phyloP scores from a whole-genome alignment of 2,888 invertebrate species.

The Anthrax anthrax region DNA sequence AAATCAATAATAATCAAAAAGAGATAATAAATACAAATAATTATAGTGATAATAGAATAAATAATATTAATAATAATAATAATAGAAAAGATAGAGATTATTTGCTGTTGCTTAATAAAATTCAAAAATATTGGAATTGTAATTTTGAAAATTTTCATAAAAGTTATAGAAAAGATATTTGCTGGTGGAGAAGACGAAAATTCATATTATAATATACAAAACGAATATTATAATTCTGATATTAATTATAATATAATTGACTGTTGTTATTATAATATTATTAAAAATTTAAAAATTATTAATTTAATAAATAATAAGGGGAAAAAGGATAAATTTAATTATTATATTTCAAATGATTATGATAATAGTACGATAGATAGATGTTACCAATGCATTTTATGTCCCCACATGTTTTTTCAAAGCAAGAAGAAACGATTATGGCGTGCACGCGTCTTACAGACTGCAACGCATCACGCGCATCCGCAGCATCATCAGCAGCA shows the following conservation, averaged over 20 bases:
- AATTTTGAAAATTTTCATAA: constrained; percentile 11
- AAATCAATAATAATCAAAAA: no score
- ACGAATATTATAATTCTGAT: constrained; percentile 1
- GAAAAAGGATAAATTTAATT: constrained; percentile 11
- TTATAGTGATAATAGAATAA: not conserved
- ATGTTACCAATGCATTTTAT: constrained; percentile 36
- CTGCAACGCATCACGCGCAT: constrained; percentile 2
- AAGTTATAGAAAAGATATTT: constrained; percentile 10
- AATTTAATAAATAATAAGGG: not conserved
- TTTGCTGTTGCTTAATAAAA: no score
- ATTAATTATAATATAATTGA: constrained; percentile 2
- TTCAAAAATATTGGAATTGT: constrained; percentile 1
- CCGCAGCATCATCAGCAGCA: constrained; percentile 14
- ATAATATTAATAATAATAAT: not conserved
- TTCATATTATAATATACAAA: constrained; percentile 9
- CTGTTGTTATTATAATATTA: constrained; percentile 3
- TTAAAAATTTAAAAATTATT: constrained; percentile 2
- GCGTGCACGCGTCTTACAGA: constrained; percentile 31
- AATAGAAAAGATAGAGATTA: not conserved
- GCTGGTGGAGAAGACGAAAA: constrained; percentile 12
- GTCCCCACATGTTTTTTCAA: constrained; percentile 35
- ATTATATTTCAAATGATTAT: constrained; percentile 31
- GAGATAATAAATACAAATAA: not conserved
- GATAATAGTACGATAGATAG: constrained; percentile 34
- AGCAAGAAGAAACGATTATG: constrained; percentile 30